Conservation (phyloP, 2,797 vertebrate species). For the Chiroxiphia lanceolata region DNA sequence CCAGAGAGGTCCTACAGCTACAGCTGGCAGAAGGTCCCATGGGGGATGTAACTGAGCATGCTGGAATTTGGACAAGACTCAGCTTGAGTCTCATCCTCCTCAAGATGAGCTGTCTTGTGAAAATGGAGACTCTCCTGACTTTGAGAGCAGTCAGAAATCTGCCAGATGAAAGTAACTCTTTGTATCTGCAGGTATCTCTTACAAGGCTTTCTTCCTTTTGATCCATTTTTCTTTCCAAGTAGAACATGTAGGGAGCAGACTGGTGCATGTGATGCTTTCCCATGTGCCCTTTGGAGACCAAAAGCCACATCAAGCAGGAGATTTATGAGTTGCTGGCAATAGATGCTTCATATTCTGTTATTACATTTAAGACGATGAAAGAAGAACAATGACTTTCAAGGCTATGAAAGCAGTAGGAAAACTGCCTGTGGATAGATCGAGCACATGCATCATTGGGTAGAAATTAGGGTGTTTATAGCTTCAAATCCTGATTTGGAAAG, state of each 20-base stretch:
- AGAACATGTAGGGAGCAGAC: constrained; percentile 22
- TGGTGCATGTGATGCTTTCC: neutral
- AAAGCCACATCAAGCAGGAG: constrained; percentile 64
- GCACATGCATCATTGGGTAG: neutral
- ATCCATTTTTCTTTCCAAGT: constrained; percentile 44
- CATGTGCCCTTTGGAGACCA: constrained; percentile 40
- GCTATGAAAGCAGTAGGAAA: constrained; percentile 42
- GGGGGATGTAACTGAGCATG: neutral
- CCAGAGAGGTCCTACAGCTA: neutral
- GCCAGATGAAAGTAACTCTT: constrained; percentile 32
- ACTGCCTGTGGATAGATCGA: constrained; percentile 51
- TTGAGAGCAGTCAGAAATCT: neutral
- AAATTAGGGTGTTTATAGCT: constrained; percentile 41
- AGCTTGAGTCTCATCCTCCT: neutral
- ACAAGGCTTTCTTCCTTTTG: constrained; percentile 46
- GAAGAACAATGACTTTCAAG: constrained; percentile 52
- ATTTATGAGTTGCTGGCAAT: constrained; percentile 62
- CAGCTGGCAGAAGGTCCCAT: neutral
- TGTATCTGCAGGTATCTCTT: constrained; percentile 19
- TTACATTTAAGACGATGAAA: constrained; percentile 63
- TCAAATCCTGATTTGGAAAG: constrained; percentile 51
- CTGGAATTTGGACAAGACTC: neutral
- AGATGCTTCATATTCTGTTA: constrained; percentile 61
- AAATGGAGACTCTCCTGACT: neutral
- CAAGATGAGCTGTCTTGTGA: neutral